Evolutionary conservation across 2,888 invertebrate species (phyloP).

Genomic region (Parelbella ahira): DNA sequence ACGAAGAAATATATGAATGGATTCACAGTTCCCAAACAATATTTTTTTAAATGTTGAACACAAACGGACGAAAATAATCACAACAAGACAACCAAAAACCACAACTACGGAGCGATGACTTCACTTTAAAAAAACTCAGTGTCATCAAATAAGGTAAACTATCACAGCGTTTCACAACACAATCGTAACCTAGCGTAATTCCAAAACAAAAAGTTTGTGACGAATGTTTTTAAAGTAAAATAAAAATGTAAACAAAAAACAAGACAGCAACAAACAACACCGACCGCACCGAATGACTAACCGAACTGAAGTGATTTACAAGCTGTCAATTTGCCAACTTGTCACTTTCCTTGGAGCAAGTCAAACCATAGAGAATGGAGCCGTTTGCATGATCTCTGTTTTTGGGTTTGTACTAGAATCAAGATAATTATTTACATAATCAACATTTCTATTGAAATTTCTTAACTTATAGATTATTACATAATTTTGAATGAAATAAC

Average conservation of each 20-base stretch:
- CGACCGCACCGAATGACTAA: conserved; percentile 34
- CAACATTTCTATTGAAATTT: too few relatives aligned
- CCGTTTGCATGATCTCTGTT: too few relatives aligned
- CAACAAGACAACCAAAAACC: conserved; percentile 26
- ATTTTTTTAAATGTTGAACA: conserved; percentile 8
- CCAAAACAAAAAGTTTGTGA: conserved; percentile 22
- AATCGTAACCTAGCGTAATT: conserved; percentile 29
- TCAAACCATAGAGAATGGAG: too few relatives aligned
- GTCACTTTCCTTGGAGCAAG: too few relatives aligned
- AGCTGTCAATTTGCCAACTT: conserved; percentile 14
- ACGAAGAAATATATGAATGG: too few relatives aligned
- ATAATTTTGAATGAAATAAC: too few relatives aligned
- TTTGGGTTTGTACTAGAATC: too few relatives aligned
- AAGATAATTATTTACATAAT: too few relatives aligned
- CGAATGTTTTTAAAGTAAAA: conserved; percentile 35
- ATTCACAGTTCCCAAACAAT: too few relatives aligned
- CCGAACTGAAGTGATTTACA: conserved; percentile 34
- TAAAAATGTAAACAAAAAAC: conserved; percentile 39
- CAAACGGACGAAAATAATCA: conserved; percentile 28
- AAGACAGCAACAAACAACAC: conserved; percentile 30
- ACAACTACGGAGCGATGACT: conserved; percentile 23
- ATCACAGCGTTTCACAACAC: conserved; percentile 52
- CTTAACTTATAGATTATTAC: too few relatives aligned
- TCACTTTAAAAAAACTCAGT: conserved; percentile 13
- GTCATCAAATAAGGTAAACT: conserved; percentile 30